phyloP scores from a whole-genome alignment of 2,113 vertebrate species.

The Apodemus speciosus region DNA sequence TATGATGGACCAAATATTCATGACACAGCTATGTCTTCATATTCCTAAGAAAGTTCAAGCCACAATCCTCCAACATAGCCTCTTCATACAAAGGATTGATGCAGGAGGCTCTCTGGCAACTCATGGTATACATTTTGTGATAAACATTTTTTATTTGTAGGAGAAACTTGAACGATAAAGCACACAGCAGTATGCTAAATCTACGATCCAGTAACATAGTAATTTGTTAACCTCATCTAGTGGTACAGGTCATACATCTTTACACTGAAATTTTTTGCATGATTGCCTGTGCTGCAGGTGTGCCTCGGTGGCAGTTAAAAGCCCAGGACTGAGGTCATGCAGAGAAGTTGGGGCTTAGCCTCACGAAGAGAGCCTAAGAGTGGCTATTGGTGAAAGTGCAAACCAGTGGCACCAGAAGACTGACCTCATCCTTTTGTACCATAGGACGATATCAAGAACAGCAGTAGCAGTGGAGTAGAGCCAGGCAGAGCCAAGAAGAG shows the following conservation, averaged over 20 bases:
- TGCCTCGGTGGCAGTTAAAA: no score
- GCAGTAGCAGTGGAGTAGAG: no score
- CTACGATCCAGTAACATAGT: background rate
- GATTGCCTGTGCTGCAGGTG: background rate
- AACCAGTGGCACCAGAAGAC: no score
- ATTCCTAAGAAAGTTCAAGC: background rate
- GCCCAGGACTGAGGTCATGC: no score
- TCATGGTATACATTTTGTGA: no score
- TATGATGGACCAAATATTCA: background rate
- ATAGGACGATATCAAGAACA: no score
- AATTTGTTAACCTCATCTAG: background rate
- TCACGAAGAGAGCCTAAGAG: no score
- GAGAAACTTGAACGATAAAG: background rate
- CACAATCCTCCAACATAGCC: no score
- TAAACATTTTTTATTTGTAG: background rate
- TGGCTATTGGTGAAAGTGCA: no score
- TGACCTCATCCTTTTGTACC: no score
- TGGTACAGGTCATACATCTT: background rate
- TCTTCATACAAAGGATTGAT: background rate
- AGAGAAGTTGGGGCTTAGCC: no score
- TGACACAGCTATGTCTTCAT: background rate
- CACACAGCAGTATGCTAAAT: background rate
- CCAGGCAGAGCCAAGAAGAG: no score
- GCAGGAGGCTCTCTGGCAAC: background rate
- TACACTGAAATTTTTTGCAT: background rate